A percentile compares a stretch with the other conserved stretches of the same genome.
Conservation (phyloP, 1,140 invertebrate species). For the Drosophila rhopaloa region DNA sequence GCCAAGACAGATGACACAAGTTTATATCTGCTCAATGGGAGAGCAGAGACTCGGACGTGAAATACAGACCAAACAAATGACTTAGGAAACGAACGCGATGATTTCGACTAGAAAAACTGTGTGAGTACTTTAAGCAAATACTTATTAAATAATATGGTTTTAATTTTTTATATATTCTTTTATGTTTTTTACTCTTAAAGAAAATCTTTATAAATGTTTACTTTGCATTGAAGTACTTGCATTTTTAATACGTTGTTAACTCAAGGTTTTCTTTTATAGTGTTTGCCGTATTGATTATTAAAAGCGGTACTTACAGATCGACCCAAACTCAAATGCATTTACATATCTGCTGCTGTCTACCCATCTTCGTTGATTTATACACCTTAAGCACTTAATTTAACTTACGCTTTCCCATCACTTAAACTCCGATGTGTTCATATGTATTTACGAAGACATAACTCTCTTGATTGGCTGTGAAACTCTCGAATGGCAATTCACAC, state of each 20-base stretch:
- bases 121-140: too few relatives aligned
- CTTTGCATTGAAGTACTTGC: neutral
- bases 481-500: constrained; percentile 54
- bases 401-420: constrained; percentile 23
- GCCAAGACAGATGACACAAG: constrained; percentile 59
- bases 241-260: neutral
- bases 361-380: constrained; percentile 31
- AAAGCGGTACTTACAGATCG: too few relatives aligned
- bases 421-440: constrained; percentile 12
- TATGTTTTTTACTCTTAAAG: neutral
- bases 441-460: constrained; percentile 37
- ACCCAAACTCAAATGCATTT: constrained; percentile 15
- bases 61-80: constrained; percentile 39
- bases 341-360: constrained; percentile 1
- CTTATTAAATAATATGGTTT: neutral
- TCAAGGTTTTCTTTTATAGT: constrained; percentile 3
- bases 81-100: constrained; percentile 38
- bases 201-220: neutral
- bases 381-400: constrained; percentile 40
- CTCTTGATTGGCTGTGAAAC: constrained; percentile 52
- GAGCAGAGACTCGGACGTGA: constrained; percentile 6
- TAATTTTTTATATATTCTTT: neutral
- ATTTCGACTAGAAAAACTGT: neutral
- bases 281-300: constrained; percentile 1
- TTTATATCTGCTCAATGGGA: constrained; percentile 35